A percentile compares a stretch with the other conserved stretches of the same genome.
Evolutionary conservation across 1,140 invertebrate genomes (phyloP).

Genomic region (Augochlora pura): DNA sequence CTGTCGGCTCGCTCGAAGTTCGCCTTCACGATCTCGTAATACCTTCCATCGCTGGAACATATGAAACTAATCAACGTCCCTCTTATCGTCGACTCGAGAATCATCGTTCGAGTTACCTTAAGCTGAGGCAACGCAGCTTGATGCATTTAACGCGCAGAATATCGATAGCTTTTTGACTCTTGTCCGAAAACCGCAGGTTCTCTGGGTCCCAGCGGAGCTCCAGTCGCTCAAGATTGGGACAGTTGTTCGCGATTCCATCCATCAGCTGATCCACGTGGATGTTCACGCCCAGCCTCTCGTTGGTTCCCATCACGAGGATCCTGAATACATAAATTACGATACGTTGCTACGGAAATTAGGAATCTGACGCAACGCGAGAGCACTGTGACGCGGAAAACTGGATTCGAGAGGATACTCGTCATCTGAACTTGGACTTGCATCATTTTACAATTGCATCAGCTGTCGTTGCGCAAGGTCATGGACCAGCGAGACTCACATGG

Average conservation of each 20-base stretch:
- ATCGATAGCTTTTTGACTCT: conserved; percentile 98
- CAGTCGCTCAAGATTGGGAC: conserved; percentile 91
- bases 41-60: conserved; percentile 95
- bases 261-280: conserved; percentile 98
- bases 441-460: too few relatives aligned
- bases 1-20: conserved; percentile 99
- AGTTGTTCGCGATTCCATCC: conserved; percentile 97
- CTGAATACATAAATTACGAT: conserved; percentile 78
- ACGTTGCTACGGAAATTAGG: too few relatives aligned
- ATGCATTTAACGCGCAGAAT: conserved; percentile 93
- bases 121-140: conserved; percentile 89
- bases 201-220: conserved; percentile 99
- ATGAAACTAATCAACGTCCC: neutral
- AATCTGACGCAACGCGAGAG: too few relatives aligned
- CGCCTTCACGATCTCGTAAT: conserved; percentile 99
- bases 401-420: too few relatives aligned
- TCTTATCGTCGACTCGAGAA: neutral
- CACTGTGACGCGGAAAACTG: too few relatives aligned
- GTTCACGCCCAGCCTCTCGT: conserved; percentile 96
- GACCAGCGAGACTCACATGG: conserved; percentile 84
- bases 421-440: too few relatives aligned
- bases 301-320: conserved; percentile 98
- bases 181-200: conserved; percentile 98
- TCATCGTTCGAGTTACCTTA: conserved; percentile 83
- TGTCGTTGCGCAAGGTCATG: neutral